A percentile compares a stretch with the other conserved stretches of the same genome.
phyloP scores from a whole-genome alignment of 2,797 vertebrate species.

The Phataginus tetradactyla region DNA sequence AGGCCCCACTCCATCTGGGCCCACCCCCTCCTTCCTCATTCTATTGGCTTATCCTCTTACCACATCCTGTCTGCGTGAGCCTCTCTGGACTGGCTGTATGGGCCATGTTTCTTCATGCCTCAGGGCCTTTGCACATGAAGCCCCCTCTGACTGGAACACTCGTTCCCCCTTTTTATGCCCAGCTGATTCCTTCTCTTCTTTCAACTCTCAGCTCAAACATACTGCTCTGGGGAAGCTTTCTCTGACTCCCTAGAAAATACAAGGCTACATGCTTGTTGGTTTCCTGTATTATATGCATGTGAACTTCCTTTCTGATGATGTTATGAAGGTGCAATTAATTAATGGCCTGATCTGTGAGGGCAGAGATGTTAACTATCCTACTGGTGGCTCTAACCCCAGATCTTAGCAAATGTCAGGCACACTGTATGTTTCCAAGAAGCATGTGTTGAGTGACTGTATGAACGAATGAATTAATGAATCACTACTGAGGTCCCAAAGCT shows the following conservation, averaged over 20 bases:
- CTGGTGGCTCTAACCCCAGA: not conserved
- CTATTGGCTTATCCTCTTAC: not conserved
- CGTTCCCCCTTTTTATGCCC: not conserved
- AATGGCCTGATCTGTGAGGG: not conserved
- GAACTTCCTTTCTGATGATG: not conserved
- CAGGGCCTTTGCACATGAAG: not conserved
- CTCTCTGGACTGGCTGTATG: too few species aligned
- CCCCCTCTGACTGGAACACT: not conserved
- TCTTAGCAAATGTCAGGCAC: not conserved
- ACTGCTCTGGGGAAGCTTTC: not conserved
- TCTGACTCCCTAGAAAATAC: not conserved
- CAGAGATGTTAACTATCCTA: not conserved
- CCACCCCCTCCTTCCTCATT: not conserved
- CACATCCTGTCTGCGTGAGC: accelerated
- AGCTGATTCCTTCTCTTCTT: not conserved
- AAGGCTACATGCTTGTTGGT: not conserved
- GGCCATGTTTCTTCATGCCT: not conserved
- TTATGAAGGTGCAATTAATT: not conserved
- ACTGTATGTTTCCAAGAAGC: not conserved
- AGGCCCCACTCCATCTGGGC: not conserved
- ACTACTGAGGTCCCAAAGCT: not conserved
- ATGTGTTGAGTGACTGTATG: not conserved
- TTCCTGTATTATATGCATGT: not conserved
- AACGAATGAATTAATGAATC: not conserved
- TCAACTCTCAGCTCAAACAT: not conserved